Evolutionary conservation across 2,113 vertebrate genomes (phyloP).

Genomic region (Syngnathus floridae): DNA sequence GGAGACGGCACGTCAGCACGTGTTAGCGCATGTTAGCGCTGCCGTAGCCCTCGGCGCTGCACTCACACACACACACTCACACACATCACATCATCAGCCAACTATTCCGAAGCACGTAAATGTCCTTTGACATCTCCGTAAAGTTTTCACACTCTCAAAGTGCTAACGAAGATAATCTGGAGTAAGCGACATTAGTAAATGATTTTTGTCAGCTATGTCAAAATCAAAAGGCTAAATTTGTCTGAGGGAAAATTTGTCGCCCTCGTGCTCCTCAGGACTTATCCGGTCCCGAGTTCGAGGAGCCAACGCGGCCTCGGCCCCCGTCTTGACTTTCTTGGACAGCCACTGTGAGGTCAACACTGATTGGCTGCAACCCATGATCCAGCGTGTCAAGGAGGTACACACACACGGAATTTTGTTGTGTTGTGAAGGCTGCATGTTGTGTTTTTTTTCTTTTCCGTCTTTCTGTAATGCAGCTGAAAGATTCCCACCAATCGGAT

Average conservation of each 20-base stretch:
- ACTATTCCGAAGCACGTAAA: neutral
- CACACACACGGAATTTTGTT: neutral
- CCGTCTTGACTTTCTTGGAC: constrained; percentile 91
- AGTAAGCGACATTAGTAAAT: too few species aligned
- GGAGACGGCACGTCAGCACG: neutral
- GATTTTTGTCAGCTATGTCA: too few species aligned
- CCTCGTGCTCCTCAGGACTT: constrained; percentile 71
- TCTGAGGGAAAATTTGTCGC: neutral
- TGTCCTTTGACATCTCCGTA: too few species aligned
- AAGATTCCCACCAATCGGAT: constrained; percentile 31
- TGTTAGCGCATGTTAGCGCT: neutral
- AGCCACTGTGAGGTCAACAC: constrained; percentile 97
- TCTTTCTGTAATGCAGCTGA: constrained; percentile 7
- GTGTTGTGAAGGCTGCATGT: constrained; percentile 6
- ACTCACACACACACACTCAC: neutral
- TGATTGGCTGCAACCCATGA: constrained; percentile 95
- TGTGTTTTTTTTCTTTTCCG: constrained; percentile 2
- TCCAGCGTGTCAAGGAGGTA: constrained; percentile 95
- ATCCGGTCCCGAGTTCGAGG: constrained; percentile 94
- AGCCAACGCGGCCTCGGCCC: constrained; percentile 79
- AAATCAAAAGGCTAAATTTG: too few species aligned
- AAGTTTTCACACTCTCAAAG: too few species aligned
- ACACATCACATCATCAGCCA: neutral
- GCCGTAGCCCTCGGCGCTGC: neutral
- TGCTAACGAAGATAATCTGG: too few species aligned